phyloP scores from a whole-genome alignment of 2,797 vertebrate genomes.

The Garrulus glandarius region DNA sequence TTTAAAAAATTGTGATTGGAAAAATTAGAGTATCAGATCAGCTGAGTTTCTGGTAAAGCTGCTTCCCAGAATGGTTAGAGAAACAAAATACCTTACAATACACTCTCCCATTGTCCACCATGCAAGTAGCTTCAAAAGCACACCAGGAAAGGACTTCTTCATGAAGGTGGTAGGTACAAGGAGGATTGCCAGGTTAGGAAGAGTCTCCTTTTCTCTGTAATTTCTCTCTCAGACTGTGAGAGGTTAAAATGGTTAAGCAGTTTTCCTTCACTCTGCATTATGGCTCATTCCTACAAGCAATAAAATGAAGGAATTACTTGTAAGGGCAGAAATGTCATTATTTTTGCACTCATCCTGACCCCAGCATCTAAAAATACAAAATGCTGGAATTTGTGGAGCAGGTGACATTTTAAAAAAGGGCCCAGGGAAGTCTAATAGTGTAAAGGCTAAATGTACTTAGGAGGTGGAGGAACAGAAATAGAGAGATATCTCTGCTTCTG shows the following conservation, averaged over 20 bases:
- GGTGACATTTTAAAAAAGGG: slow-evolving; percentile 70
- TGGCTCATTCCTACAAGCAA: slow-evolving; percentile 51
- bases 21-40: slow-evolving; percentile 32
- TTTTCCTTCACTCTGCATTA: slow-evolving; percentile 55
- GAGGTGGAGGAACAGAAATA: slow-evolving; percentile 63
- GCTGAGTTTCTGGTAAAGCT: not conserved
- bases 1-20: not conserved
- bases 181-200: not conserved
- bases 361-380: slow-evolving; percentile 76
- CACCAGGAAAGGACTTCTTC: slow-evolving; percentile 15
- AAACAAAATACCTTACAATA: not conserved
- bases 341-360: slow-evolving; percentile 72
- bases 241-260: slow-evolving; percentile 62
- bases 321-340: slow-evolving; percentile 69
- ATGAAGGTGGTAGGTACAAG: not conserved
- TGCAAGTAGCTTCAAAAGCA: slow-evolving; percentile 24
- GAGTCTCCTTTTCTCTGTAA: not conserved
- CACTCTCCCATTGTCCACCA: not conserved
- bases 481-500: slow-evolving; percentile 62
- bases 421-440: slow-evolving; percentile 67
- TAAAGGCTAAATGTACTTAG: slow-evolving; percentile 68
- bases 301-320: slow-evolving; percentile 67
- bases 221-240: slow-evolving; percentile 48
- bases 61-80: not conserved
- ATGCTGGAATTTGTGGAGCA: slow-evolving; percentile 72